Evolutionary conservation across 2,888 invertebrate species (phyloP), one percentile per base, ranked within the genome.

Genomic region (Synergus gifuensis): DNA sequence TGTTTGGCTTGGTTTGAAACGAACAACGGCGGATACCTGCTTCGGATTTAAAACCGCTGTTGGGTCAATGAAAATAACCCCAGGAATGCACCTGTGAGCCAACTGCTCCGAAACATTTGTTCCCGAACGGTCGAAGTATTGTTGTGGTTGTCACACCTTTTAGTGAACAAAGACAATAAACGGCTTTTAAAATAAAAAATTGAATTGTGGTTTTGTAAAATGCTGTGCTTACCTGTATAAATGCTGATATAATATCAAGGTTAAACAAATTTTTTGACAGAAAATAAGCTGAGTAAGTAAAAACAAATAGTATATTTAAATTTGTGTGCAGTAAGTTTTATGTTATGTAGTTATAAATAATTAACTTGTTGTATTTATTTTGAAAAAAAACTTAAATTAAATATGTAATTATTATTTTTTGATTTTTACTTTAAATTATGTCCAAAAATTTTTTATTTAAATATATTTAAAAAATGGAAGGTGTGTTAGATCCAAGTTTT

Each of bases 71-170:
- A 54, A 49, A 73, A 28, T 28, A 28, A 54, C 18, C 36, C 36
- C 36, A 36, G 73, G 73, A 73, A 73, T 73, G 73, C 73, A 73
- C 73, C 73, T 73, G 73, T 54, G 54, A 73, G 69, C 28, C 49
- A 49, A 73, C 69, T 36, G 16, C 36, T 73, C n/a, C 36, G n/a
- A 73, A 73, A 73, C 69, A 73, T 54, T 73, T 54, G 49, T 73
- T 36, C 8, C 36, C 36, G 49, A 54, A 54, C 73, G 73, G 73
- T 49, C 54, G 44, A 44, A 67, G 22, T 46, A 16, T 73, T 73
- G 73, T 73, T 11, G 49, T 16, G 36, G 36, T 5, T 36, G 49
- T 73, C 16, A 14, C 73, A 49, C 14, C 54, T 22, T 49, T 36
- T 54, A 49, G 11, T n/a, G n/a, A 54, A 73, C 16, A 54, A 28